Evolutionary conservation across 2,888 invertebrate species (phyloP).

Genomic region (Augiades crinisus): DNA sequence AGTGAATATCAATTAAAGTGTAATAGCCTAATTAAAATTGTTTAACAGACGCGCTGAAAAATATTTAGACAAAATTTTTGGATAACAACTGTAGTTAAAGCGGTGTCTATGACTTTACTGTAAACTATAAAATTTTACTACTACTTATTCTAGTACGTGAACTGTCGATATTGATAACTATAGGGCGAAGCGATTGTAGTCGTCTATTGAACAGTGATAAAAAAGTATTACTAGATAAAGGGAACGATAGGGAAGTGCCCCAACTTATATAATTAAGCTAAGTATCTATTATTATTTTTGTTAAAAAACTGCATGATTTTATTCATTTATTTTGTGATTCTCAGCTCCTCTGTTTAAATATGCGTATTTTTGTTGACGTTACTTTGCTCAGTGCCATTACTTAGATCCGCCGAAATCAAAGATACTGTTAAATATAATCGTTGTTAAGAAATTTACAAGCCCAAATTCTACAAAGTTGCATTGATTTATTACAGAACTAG

Average conservation of each 20-base stretch:
- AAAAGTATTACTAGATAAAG: conserved; percentile 29
- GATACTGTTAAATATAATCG: no score
- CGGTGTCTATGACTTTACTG: neutral
- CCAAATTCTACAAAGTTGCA: no score
- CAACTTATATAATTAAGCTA: conserved; percentile 28
- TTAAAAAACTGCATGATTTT: conserved; percentile 61
- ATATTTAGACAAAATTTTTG: no score
- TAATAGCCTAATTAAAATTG: no score
- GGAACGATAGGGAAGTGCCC: conserved; percentile 23
- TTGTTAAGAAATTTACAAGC: no score
- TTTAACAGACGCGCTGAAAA: no score
- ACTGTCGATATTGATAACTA: conserved; percentile 57
- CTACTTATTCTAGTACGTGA: conserved; percentile 37
- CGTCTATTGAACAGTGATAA: conserved; percentile 37
- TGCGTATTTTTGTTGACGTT: conserved; percentile 39
- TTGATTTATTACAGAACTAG: no score
- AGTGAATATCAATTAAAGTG: no score
- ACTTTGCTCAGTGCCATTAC: no score
- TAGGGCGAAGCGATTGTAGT: conserved; percentile 45
- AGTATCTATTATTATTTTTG: conserved; percentile 41
- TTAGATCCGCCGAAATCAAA: no score
- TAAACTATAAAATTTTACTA: neutral
- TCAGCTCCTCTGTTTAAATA: no score
- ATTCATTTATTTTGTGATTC: no score
- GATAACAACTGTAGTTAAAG: neutral